A percentile compares a stretch with the other conserved stretches of the same genome.
These are phyloP conservation scores for Saturnia pavonia DNA, from an alignment of 2,888 invertebrate species.

Conservation along the genomic window DNA sequence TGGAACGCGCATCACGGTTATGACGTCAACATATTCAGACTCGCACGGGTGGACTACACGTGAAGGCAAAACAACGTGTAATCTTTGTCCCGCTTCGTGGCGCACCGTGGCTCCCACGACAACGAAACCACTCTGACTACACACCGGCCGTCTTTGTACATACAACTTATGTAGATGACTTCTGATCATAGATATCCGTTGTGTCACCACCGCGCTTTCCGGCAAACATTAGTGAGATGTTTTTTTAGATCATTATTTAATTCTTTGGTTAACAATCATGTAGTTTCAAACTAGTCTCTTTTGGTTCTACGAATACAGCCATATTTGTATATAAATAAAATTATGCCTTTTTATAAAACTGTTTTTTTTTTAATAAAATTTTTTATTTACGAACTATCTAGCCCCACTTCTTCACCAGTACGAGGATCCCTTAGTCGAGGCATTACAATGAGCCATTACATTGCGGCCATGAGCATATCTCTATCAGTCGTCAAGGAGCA, in stretches of 20 bases:
- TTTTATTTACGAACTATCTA: too few relatives aligned
- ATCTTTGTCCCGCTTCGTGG: slow-evolving; percentile 37
- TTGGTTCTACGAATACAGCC: slow-evolving; percentile 46
- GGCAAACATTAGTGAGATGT: slow-evolving; percentile 61
- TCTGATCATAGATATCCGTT: slow-evolving; percentile 44
- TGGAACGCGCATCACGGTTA: slow-evolving; percentile 66
- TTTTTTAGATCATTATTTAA: slow-evolving; percentile 51
- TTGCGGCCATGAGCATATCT: slow-evolving; percentile 96
- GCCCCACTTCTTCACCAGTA: slow-evolving; percentile 95
- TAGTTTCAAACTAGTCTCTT: slow-evolving; percentile 62
- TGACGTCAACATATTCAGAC: slow-evolving; percentile 59
- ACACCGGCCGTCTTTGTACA: slow-evolving; percentile 34
- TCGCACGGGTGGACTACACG: slow-evolving; percentile 59
- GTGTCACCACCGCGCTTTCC: slow-evolving; percentile 41
- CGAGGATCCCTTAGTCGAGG: slow-evolving; percentile 93
- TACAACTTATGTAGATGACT: slow-evolving; percentile 44
- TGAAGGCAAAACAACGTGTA: slow-evolving; percentile 36
- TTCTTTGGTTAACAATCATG: slow-evolving; percentile 37
- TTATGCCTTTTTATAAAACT: slow-evolving; percentile 16
- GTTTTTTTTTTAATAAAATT: slow-evolving; percentile 32
- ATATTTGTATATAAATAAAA: slow-evolving; percentile 38
- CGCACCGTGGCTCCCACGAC: slow-evolving; percentile 55
- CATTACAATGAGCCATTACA: slow-evolving; percentile 96
- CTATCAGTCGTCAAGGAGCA: slow-evolving; percentile 87
- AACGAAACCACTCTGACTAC: slow-evolving; percentile 36